phyloP scores from a whole-genome alignment of 2,113 vertebrate species.

The Apodemus sylvaticus region DNA sequence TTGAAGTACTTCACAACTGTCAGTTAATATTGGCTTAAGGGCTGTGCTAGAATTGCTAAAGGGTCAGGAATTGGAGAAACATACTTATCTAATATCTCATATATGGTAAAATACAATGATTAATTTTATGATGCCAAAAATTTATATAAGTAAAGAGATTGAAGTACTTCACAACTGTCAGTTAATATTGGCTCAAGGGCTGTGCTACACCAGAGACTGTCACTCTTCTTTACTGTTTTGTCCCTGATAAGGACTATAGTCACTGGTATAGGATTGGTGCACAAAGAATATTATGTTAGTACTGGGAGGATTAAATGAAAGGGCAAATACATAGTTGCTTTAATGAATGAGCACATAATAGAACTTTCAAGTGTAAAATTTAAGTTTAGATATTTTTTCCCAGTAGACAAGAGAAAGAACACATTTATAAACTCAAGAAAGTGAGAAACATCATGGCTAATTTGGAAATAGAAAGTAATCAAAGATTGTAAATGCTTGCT shows the following conservation, averaged over 20 bases:
- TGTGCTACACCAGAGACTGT: neutral
- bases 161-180: neutral
- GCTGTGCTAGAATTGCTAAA: neutral
- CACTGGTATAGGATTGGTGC: neutral
- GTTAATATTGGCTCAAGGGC: rapidly evolving
- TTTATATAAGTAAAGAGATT: neutral
- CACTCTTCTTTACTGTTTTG: neutral
- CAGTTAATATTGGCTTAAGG: too few species aligned
- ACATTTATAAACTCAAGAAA: constrained; percentile 42
- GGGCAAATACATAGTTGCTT: neutral
- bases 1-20: too few species aligned
- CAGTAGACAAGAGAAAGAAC: neutral
- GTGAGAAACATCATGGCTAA: neutral
- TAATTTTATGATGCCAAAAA: neutral
- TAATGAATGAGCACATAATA: constrained; percentile 2
- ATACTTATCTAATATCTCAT: neutral
- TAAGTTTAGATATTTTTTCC: neutral
- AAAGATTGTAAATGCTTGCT: neutral
- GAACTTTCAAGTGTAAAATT: neutral
- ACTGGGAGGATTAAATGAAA: neutral
- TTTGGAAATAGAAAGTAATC: constrained; percentile 37
- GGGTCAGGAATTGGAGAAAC: neutral
- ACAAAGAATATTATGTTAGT: neutral
- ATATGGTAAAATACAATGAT: neutral
- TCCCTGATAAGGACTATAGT: neutral